phyloP scores from a whole-genome alignment of 64 coral and sea anemone species.

The Porites lutea region DNA sequence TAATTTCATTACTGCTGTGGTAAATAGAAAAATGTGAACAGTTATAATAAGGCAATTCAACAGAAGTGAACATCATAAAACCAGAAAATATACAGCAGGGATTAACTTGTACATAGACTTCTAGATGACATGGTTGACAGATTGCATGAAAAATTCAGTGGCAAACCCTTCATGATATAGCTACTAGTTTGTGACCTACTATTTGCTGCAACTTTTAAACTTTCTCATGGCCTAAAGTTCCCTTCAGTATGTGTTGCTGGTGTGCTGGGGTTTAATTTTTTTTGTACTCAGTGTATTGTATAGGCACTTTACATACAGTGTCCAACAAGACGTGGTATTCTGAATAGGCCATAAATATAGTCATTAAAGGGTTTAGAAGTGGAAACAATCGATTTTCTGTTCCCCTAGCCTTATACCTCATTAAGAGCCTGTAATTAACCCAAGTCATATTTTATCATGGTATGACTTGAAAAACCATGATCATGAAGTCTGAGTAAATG shows the following conservation, averaged over 20 bases:
- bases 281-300: not conserved
- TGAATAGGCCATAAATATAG: not conserved
- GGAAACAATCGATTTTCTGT: too few species aligned
- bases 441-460: too few species aligned
- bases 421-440: too few species aligned
- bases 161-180: not conserved
- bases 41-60: not conserved
- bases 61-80: not conserved
- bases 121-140: not conserved
- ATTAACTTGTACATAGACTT: not conserved
- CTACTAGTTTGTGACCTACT: not conserved
- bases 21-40: not conserved
- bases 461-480: too few species aligned
- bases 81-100: not conserved
- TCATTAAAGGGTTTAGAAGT: too few species aligned
- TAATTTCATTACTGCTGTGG: not conserved
- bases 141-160: not conserved
- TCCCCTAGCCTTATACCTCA: too few species aligned
- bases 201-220: not conserved
- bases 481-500: too few species aligned
- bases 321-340: not conserved
- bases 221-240: not conserved
- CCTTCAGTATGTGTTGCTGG: too few species aligned
- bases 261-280: not conserved
- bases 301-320: not conserved